Base-by-base conservation (phyloP, 2,113 vertebrate species). In the Cololabis saira region DNA sequence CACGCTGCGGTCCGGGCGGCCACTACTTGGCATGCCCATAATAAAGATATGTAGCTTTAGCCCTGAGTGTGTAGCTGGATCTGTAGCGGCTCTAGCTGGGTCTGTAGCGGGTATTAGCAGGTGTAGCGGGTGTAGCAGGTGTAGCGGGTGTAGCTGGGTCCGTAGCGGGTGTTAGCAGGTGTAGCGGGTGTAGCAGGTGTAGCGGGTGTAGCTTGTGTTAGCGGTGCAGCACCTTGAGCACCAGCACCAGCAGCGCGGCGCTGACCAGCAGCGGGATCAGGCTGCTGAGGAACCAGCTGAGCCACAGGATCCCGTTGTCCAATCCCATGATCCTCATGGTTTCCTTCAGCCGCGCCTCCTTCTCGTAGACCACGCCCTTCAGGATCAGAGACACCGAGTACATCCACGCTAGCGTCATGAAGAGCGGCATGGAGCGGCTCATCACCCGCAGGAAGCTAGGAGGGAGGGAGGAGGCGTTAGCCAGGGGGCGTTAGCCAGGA, bases 391-490 rank as follows among this genome's bases (percentile, higher is more conserved):
- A 96, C 83, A 99, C 98, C 0, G 97, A 98, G 84, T 97, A 99
- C 87, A 99, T 98, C 97, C 98, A 99, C 27, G 98, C 97, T 81
- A 99, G 84, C 0, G 95, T 98, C 96, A 99, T 99, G 90, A 99
- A 99, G 17, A 99, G 95, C 0, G 98, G 97, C 95, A 99, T 97
- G 22, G 97, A 99, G 21, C 96, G 96, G 76, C 96, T 96, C 95
- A 97, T 96, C 43, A 99, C 94, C 5, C 96, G 93, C 67, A 99
- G 86, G 86, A 98, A 99, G 61, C 97, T 99, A 42, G 62, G 15
- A 62, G 30, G n/a, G n/a, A 19, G 1, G 16, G 76, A 8, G 13
- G n/a, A 18, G 8, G 18, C 5, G 24, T 27, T 27, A 27, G 24
- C 24, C n/a, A n/a, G n/a, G n/a, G n/a, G n/a, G n/a, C n/a, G n/a